Evolutionary conservation across 1,140 invertebrate genomes (phyloP).

Genomic region (Danaus melanippus): DNA sequence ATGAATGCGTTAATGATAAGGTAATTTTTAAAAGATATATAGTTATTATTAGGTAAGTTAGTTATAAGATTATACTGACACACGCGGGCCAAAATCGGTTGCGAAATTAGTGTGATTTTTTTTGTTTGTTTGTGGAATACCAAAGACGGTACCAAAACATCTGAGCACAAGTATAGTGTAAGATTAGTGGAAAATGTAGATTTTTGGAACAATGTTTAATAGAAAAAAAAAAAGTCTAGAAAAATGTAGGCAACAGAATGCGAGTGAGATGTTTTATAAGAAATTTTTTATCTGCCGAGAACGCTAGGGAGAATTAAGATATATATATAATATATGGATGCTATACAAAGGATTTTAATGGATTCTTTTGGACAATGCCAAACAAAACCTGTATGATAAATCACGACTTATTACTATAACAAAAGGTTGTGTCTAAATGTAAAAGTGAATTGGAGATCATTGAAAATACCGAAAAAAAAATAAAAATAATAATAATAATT

Average conservation of each 20-base stretch:
- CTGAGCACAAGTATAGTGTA: slow-evolving; percentile 48
- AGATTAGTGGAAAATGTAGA: slow-evolving; percentile 60
- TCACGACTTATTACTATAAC: slow-evolving; percentile 28
- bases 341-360: slow-evolving; percentile 39
- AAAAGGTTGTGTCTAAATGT: slow-evolving; percentile 60
- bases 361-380: slow-evolving; percentile 41
- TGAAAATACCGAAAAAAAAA: slow-evolving; percentile 22
- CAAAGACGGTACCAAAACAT: slow-evolving; percentile 16
- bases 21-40: slow-evolving; percentile 59
- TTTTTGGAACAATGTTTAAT: slow-evolving; percentile 68
- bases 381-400: slow-evolving; percentile 40
- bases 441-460: slow-evolving; percentile 45
- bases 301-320: slow-evolving; percentile 29
- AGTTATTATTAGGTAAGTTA: slow-evolving; percentile 31
- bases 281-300: slow-evolving; percentile 50
- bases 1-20: slow-evolving; percentile 43
- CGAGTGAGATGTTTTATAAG: slow-evolving; percentile 59
- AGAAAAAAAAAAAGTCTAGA: slow-evolving; percentile 35
- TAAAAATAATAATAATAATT: slow-evolving; percentile 34
- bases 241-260: slow-evolving; percentile 36
- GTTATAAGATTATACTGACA: slow-evolving; percentile 34
- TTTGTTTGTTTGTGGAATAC: slow-evolving; percentile 16
- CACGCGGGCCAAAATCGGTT: slow-evolving; percentile 58
- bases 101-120: slow-evolving; percentile 22
- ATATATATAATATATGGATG: slow-evolving; percentile 30